Evolutionary conservation across 2,888 invertebrate genomes (phyloP).

Genomic region (Pandemis heparana): DNA sequence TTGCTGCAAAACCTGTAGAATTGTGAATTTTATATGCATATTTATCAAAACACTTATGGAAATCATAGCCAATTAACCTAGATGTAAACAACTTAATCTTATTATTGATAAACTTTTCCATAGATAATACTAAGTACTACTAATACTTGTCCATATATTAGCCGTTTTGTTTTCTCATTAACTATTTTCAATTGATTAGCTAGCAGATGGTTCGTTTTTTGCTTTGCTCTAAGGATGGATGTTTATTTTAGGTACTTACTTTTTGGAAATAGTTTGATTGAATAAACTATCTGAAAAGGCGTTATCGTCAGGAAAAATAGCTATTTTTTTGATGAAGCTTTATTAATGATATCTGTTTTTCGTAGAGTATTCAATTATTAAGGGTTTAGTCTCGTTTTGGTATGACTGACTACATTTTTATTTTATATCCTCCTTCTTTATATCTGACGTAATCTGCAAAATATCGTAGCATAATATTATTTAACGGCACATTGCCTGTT

Average conservation of each 20-base stretch:
- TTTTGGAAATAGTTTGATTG: too few relatives aligned
- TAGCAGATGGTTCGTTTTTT: not conserved
- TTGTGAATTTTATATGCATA: not conserved
- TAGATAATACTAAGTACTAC: conserved; percentile 8
- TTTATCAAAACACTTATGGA: not conserved
- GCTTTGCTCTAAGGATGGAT: not conserved
- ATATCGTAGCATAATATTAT: not conserved
- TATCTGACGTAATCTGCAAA: not conserved
- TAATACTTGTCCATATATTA: not conserved
- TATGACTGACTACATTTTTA: not conserved
- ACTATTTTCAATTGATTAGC: not conserved
- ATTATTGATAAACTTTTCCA: conserved; percentile 33
- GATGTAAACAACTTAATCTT: conserved; percentile 25
- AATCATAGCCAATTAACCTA: conserved; percentile 8
- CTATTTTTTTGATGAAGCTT: too few relatives aligned
- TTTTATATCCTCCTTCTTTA: not conserved
- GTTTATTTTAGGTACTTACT: too few relatives aligned
- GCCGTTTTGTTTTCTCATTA: not conserved
- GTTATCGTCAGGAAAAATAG: too few relatives aligned
- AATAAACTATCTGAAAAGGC: too few relatives aligned
- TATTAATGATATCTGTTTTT: too few relatives aligned
- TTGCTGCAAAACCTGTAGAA: not conserved
- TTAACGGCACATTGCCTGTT: not conserved
- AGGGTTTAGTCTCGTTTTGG: too few relatives aligned
- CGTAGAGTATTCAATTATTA: too few relatives aligned